These are phyloP conservation scores for Epicampocera succincta DNA, from an alignment of 2,888 invertebrate species.

Conservation along the genomic window DNA sequence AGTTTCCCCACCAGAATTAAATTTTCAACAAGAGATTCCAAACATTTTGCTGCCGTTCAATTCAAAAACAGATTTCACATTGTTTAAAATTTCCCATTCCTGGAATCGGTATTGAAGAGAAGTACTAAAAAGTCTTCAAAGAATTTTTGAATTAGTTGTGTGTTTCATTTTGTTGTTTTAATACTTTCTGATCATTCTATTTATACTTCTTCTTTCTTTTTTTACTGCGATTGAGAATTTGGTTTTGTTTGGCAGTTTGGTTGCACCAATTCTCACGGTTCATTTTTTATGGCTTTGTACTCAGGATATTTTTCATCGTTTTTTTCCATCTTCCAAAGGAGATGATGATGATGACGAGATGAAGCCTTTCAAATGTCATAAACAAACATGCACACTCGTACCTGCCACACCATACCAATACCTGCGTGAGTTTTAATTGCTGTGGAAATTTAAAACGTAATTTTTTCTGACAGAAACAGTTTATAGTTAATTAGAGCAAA, in stretches of 20 bases:
- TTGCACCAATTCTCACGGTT: conserved; percentile 67
- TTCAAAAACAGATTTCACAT: background rate
- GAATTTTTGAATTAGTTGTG: conserved; percentile 41
- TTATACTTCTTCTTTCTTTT: conserved; percentile 2
- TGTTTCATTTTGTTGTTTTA: conserved; percentile 47
- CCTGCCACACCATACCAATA: conserved; percentile 1
- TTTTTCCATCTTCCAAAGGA: background rate
- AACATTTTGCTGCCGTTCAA: too few species aligned
- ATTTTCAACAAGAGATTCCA: too few species aligned
- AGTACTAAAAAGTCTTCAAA: conserved; percentile 35
- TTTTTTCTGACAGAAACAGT: conserved; percentile 1
- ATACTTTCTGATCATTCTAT: conserved; percentile 25
- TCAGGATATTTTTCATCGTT: conserved; percentile 46
- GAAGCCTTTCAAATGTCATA: conserved; percentile 42
- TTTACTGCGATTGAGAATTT: conserved; percentile 24
- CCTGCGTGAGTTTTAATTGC: conserved; percentile 3
- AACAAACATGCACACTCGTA: background rate
- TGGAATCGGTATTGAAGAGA: background rate
- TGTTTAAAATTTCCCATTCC: conserved; percentile 5
- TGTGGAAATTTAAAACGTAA: conserved; percentile 24
- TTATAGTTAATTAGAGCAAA: conserved; percentile 30
- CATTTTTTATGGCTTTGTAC: conserved; percentile 37
- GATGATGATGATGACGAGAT: conserved; percentile 5
- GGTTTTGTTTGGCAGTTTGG: conserved; percentile 33
- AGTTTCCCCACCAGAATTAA: too few species aligned